These are phyloP conservation scores for Sebastes iracundus DNA, from an alignment of 2,797 vertebrate genomes.

Conservation along the genomic window DNA sequence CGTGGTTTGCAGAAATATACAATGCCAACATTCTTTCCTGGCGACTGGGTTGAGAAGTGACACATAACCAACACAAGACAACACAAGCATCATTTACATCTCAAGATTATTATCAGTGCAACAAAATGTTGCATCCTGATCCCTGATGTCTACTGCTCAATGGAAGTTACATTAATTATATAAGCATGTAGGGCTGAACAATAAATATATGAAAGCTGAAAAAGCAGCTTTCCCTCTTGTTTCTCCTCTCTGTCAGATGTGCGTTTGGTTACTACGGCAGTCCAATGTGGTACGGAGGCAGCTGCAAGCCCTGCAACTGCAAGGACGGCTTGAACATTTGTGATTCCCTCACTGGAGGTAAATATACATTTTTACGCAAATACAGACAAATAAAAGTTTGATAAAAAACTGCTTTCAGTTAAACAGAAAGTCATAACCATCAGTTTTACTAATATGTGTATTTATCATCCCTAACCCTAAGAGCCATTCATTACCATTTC, in stretches of 20 bases:
- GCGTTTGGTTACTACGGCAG: constrained; percentile 89
- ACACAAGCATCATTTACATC: background rate
- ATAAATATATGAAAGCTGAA: background rate
- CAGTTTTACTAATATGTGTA: background rate
- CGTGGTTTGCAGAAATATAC: too few relatives aligned
- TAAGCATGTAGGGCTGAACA: background rate
- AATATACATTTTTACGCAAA: background rate
- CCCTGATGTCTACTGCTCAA: background rate
- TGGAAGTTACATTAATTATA: background rate
- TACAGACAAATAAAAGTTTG: background rate
- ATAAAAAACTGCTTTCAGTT: background rate
- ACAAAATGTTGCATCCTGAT: background rate
- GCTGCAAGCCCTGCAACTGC: constrained; percentile 87
- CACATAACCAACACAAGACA: background rate
- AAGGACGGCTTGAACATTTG: constrained; percentile 76
- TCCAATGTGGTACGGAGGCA: constrained; percentile 80
- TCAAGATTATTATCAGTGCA: background rate
- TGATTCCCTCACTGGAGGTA: constrained; percentile 87
- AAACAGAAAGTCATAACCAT: background rate
- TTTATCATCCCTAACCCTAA: background rate
- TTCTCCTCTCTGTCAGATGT: constrained; percentile 81
- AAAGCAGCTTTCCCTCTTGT: background rate
- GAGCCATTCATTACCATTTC: background rate
- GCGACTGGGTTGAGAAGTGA: background rate
- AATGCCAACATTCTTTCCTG: background rate